Conservation (phyloP, 2,888 invertebrate species). For the Venustoraphidia nigricollis region DNA sequence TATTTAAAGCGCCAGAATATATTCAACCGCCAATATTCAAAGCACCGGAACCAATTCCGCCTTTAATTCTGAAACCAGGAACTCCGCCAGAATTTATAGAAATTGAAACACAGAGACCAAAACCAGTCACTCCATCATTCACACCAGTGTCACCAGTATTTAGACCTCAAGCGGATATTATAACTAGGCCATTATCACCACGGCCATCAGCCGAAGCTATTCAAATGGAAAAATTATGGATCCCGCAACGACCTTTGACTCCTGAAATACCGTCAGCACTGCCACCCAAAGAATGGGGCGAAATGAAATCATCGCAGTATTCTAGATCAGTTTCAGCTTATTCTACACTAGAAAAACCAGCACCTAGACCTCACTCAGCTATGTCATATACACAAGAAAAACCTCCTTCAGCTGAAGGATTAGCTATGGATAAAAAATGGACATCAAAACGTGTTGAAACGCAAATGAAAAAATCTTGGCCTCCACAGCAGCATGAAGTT, state of each 20-base stretch:
- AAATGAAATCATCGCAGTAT: conserved; percentile 7
- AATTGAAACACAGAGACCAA: conserved; percentile 6
- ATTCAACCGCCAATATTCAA: conserved; percentile 19
- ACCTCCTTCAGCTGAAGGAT: conserved; percentile 34
- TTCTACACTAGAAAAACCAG: conserved; percentile 2
- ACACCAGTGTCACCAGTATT: conserved; percentile 22
- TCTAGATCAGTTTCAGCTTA: conserved; percentile 6
- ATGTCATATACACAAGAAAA: conserved; percentile 14
- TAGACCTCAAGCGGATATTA: conserved; percentile 22
- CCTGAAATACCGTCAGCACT: conserved; percentile 17
- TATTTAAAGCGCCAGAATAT: conserved; percentile 1
- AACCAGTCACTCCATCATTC: conserved; percentile 9
- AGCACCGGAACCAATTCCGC: conserved; percentile 11
- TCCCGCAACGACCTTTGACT: conserved; percentile 18
- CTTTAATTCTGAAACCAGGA: neutral
- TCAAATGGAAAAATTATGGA: conserved; percentile 54
- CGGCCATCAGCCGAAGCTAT: conserved; percentile 47
- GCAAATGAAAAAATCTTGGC: conserved; percentile 33
- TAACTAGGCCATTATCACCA: conserved; percentile 28
- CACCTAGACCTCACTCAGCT: conserved; percentile 7
- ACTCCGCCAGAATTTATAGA: neutral
- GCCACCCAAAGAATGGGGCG: conserved; percentile 23
- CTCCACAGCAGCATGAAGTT: conserved; percentile 24
- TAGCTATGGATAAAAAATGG: conserved; percentile 40
- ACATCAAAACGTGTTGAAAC: conserved; percentile 31